Evolutionary conservation across 2,888 invertebrate species (phyloP), one percentile per base, ranked within the genome.

Genomic region (Heteromyza rotundicornis): DNA sequence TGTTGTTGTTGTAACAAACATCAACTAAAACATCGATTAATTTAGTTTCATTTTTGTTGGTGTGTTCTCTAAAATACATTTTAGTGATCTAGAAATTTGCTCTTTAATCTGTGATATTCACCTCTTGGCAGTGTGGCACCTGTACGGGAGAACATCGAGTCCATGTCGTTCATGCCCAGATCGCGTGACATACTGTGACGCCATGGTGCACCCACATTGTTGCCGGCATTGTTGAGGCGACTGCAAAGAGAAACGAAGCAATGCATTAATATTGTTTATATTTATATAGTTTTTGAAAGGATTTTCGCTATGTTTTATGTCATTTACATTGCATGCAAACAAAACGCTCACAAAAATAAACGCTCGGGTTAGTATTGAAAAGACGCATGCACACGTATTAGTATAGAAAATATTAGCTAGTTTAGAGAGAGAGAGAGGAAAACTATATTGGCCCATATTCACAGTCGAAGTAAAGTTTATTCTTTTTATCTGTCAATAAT

Each of bases 111-210:
- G 76, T 79, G 80, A 83, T 83, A 84, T 82, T 88, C 87, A 91
- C 91, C 91, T 87, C 90, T 86, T 70, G 91, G 90, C 84, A 88
- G 84, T 72, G 87, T 86, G 76, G 86, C 83, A 70, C 83, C 82
- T 24, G 83, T 80, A 67, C 84, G 86, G 78, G 86, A 88, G 85
- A 90, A 90, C 84, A 90, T 89, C 62, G 89, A 89, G 76, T 91
- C 90, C 84, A 90, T 89, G 77, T 91, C 90, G 54, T 88, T 87
- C n/a, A n/a, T n/a, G 75, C 89, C 88, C 78, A 90, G 81, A 79
- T 91, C 91, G 72, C 91, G 87, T 67, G 87, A 87, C 69, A 87
- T 84, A 76, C 87, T 87, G 66, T 88, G 86, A 65, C 88, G 84
- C 89, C 90, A 89, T 44, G 82, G 80, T 86, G 81, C 77, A 58